These are phyloP conservation scores for Dastarcus helophoroides DNA, from an alignment of 2,888 invertebrate species.

Conservation along the genomic window DNA sequence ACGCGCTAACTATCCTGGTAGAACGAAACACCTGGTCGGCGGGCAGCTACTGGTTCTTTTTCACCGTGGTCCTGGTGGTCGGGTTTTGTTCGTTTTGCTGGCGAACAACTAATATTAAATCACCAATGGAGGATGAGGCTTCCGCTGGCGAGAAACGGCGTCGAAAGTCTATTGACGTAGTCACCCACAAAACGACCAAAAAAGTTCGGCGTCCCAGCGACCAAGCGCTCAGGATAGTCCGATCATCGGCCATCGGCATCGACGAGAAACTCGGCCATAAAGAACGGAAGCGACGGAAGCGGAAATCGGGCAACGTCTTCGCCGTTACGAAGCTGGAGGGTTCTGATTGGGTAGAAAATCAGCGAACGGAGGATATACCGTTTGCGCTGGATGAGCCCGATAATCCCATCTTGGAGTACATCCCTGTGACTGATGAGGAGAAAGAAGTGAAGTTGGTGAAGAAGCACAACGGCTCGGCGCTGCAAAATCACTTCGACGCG, in stretches of 20 bases:
- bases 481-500: too few species aligned
- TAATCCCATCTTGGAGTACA: too few species aligned
- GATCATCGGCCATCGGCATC: conserved; percentile 15
- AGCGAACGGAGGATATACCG: too few species aligned
- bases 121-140: conserved; percentile 1
- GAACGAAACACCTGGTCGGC: conserved; percentile 56
- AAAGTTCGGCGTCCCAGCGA: conserved; percentile 62
- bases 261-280: conserved; percentile 14
- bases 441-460: too few species aligned
- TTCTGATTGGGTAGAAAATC: too few species aligned
- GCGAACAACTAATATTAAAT: background rate
- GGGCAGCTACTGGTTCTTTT: conserved; percentile 44
- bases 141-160: conserved; percentile 33
- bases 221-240: conserved; percentile 48
- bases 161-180: conserved; percentile 55
- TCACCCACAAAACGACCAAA: conserved; percentile 43
- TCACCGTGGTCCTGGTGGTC: conserved; percentile 39
- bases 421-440: too few species aligned
- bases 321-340: too few species aligned
- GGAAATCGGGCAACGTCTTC: conserved; percentile 13
- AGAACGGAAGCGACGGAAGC: conserved; percentile 16
- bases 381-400: too few species aligned
- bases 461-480: too few species aligned
- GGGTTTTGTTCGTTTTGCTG: conserved; percentile 42
- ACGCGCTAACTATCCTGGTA: conserved; percentile 48